Evolutionary conservation across 2,888 invertebrate genomes (phyloP), one percentile per base, ranked within the genome.

Genomic region (Macrosiphum euphorbiae): DNA sequence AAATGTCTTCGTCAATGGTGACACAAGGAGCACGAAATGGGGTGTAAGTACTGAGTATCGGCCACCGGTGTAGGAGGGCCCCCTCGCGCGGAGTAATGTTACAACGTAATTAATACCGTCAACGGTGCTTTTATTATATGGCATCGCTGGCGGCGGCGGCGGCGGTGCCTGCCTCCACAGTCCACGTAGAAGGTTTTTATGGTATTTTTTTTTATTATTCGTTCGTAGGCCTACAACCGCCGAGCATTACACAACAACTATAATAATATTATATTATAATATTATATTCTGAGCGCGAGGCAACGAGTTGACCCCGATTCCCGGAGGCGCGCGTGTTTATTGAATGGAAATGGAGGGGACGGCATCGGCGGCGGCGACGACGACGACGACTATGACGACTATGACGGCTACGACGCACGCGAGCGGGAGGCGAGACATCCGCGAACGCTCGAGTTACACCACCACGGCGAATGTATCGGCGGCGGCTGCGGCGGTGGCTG

Each of bases 281-380:
- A 88, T 88, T 50, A 88, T 52, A 55, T n/a, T 85, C 85, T 28
- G 26, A 28, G 24, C 58, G 88, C 61, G 47, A 47, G 88, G 24
- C 78, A 55, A 84, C 88, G 89, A 85, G 84, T 93, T 93, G 92
- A 93, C 92, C 92, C 92, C 92, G 88, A 93, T 93, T 89, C 89
- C 88, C 78, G 92, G 84, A 84, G 84, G 44, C 55, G 89, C 92
- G 92, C 92, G 92, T 84, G 92, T 92, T 88, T 92, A 55, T 55
- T 78, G 88, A 92, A 92, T 92, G 88, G 55, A 78, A 47, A 67
- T 44, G 47, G 88, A 84, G 84, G 92, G 84, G 92, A 67, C 47
- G n/a, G 61, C 67, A 4, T 41, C 28, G 86, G 35, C n/a, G 26
- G 50, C 20, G 35, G 5, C 67, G 50, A 24, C 88, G 91, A 26